Evolutionary conservation across 2,888 invertebrate species (phyloP), one percentile per base, ranked within the genome.

Genomic region (Mylabris sibirica): DNA sequence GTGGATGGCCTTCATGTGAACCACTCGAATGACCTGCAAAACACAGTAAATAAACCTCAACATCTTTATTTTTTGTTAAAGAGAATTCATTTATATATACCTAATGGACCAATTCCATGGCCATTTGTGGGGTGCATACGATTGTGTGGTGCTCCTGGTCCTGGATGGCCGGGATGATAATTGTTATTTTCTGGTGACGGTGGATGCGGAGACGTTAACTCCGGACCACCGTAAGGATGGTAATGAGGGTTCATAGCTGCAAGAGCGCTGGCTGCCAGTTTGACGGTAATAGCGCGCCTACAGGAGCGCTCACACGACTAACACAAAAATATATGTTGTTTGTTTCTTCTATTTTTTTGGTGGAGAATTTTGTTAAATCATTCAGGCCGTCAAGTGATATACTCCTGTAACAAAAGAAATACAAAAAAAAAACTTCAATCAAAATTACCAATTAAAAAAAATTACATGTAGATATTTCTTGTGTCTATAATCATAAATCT

Each of bases 171-270:
- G 66, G 82, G 76, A 24, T 80, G 76, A 84, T 89, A 91, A 86
- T 90, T 90, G 77, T 90, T 89, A 80, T 90, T 90, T 85, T 92
- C 92, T 78, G 92, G 92, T 80, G 91, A 91, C 76, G 91, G 90
- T 84, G 92, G 91, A 87, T 92, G 92, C 79, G 92, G 91, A 83
- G 92, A 91, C 87, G 91, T 91, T 80, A 93, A 89, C 88, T 92
- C 92, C 88, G 91, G 89, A 61, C 83, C 84, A 77, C 85, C 85
- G 88, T 92, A 93, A 87, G 92, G 91, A 89, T 93, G 93, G 90
- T 93, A 94, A 88, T 93, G 93, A 88, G 94, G 93, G 92, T 94
- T 95, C 94, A 95, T 94, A 88, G 93, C 92, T 87, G 91, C 89
- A 87, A 92, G 89, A 84, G 90, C 86, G 88, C 92, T 91, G 90